Evolutionary conservation across 2,888 invertebrate species (phyloP).

Genomic region (Tanypteryx hageni): DNA sequence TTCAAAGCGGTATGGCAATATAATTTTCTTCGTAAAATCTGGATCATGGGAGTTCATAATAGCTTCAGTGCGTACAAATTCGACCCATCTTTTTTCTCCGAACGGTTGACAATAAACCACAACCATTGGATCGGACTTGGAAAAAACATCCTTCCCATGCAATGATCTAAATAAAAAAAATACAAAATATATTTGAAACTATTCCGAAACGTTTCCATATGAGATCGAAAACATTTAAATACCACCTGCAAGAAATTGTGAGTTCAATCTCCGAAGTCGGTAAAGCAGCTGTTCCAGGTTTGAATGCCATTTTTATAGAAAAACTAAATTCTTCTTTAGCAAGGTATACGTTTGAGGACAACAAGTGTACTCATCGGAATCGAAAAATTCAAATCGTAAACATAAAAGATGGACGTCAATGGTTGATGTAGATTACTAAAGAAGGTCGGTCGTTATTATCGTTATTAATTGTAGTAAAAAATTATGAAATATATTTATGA

Average conservation of each 20-base stretch:
- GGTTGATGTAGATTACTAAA: no score
- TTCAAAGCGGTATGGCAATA: conserved; percentile 78
- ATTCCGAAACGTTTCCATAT: background rate
- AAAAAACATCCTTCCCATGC: conserved; percentile 76
- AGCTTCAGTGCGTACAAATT: conserved; percentile 75
- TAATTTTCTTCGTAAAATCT: conserved; percentile 77
- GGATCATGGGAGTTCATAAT: conserved; percentile 76
- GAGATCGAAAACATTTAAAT: background rate
- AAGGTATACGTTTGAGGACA: no score
- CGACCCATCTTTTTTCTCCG: conserved; percentile 73
- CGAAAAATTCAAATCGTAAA: no score
- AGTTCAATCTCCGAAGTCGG: conserved; percentile 71
- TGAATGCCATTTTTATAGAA: conserved; percentile 66
- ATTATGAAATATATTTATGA: no score
- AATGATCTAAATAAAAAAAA: conserved; percentile 73
- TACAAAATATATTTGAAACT: conserved; percentile 3
- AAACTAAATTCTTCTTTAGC: no score
- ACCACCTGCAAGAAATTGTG: conserved; percentile 71
- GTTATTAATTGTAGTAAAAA: no score
- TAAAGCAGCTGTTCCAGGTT: conserved; percentile 69
- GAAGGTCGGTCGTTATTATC: no score
- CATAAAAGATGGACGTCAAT: no score
- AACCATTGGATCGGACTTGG: conserved; percentile 79
- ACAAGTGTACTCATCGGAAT: no score
- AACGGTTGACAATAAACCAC: conserved; percentile 74